A percentile compares a stretch with the other conserved stretches of the same genome.
These are phyloP conservation scores for Oxygymnocypris stewartii DNA, from an alignment of 2,113 vertebrate species.

Conservation along the genomic window DNA sequence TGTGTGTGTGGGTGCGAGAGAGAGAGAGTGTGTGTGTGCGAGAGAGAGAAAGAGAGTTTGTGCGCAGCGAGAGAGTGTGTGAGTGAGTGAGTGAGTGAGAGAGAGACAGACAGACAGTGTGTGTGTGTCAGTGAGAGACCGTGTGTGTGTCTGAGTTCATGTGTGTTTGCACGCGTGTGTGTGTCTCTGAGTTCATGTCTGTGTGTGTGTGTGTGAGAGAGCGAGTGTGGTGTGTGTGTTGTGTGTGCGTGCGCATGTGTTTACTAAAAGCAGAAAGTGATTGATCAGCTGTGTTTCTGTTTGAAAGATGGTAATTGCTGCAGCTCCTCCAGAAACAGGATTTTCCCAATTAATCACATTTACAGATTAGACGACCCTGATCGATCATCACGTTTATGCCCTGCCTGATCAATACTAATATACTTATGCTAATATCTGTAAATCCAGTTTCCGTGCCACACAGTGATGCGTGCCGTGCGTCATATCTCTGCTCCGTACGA, in stretches of 20 bases:
- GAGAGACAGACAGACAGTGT: no score
- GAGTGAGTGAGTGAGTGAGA: no score
- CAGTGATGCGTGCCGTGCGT: constrained; percentile 69
- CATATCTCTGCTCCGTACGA: not conserved
- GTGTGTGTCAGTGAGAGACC: no score
- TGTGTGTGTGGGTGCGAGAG: not conserved
- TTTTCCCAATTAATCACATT: constrained; percentile 90
- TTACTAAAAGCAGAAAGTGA: constrained; percentile 59
- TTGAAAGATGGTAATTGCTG: constrained; percentile 76
- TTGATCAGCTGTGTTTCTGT: constrained; percentile 62
- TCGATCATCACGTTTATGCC: constrained; percentile 79
- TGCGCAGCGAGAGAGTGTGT: not conserved
- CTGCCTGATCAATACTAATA: constrained; percentile 87
- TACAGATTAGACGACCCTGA: constrained; percentile 82
- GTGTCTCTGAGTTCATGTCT: not conserved
- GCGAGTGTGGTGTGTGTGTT: no score
- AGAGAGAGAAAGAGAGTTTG: no score
- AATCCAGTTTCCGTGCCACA: constrained; percentile 86
- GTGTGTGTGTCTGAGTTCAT: not conserved
- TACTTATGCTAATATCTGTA: constrained; percentile 77
- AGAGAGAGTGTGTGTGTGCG: no score
- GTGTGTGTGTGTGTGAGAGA: not conserved
- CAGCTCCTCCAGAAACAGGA: constrained; percentile 81
- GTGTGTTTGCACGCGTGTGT: not conserved
- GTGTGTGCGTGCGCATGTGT: not conserved